A percentile compares a stretch with the other conserved stretches of the same genome.
These are phyloP conservation scores for Microplitis demolitor DNA, from an alignment of 1,140 invertebrate species.

Conservation along the genomic window DNA sequence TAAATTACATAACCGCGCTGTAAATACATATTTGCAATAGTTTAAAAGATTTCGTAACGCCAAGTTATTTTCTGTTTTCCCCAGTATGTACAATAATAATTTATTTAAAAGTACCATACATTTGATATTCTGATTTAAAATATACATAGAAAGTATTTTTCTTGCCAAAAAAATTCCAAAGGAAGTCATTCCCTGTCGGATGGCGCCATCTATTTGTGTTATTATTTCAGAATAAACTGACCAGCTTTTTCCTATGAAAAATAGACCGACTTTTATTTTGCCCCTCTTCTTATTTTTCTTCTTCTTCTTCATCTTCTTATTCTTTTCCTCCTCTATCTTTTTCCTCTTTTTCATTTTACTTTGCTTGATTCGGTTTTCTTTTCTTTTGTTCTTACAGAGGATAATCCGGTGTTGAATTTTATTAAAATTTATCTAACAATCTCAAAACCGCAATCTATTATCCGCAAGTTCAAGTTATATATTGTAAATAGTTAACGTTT, in stretches of 20 bases:
- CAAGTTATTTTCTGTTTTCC: not conserved
- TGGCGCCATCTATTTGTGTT: constrained; percentile 22
- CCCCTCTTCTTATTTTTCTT: not conserved
- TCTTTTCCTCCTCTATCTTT: not conserved
- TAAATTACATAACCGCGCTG: not conserved
- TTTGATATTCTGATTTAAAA: not conserved
- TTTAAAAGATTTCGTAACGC: too few relatives aligned
- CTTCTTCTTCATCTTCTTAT: not conserved
- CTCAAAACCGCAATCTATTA: not conserved
- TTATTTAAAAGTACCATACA: not conserved
- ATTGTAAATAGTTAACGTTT: not conserved
- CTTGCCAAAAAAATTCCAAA: constrained; percentile 7
- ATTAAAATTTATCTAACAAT: not conserved
- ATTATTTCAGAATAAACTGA: not conserved
- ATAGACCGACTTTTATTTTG: not conserved
- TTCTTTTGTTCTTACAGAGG: not conserved
- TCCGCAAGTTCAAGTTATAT: not conserved
- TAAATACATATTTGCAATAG: too few relatives aligned
- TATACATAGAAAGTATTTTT: not conserved
- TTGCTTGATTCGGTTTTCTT: not conserved
- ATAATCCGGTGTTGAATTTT: not conserved
- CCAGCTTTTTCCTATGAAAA: constrained; percentile 1
- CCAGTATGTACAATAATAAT: too few relatives aligned
- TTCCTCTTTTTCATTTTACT: not conserved
- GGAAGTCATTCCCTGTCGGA: constrained; percentile 10